Evolutionary conservation across 2,113 vertebrate genomes (phyloP).

Genomic region (Manacus vitellinus): DNA sequence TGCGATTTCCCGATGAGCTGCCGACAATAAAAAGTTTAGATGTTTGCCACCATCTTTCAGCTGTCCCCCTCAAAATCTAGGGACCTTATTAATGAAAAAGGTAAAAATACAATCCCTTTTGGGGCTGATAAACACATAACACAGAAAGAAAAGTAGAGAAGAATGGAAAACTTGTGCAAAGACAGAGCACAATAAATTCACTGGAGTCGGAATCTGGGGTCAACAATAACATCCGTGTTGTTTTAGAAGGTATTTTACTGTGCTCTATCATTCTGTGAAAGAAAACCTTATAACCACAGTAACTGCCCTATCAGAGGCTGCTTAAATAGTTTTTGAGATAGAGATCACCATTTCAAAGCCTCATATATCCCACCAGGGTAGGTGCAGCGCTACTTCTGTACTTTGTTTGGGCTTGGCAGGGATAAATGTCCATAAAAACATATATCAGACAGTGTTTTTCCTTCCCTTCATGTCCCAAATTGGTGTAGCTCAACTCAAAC

Average conservation of each 20-base stretch:
- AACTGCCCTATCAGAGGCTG: conserved; percentile 41
- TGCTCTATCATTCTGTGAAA: conserved; percentile 23
- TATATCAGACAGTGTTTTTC: background rate
- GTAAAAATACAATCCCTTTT: background rate
- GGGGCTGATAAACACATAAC: background rate
- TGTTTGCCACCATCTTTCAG: background rate
- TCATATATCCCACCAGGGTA: conserved; percentile 36
- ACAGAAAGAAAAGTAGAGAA: background rate
- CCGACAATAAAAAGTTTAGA: background rate
- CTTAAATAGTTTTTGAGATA: conserved; percentile 69
- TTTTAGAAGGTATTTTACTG: conserved; percentile 42
- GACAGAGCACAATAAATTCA: conserved; percentile 2
- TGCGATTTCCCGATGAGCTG: background rate
- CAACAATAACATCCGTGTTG: conserved; percentile 35
- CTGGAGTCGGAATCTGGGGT: background rate
- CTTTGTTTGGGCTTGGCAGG: background rate
- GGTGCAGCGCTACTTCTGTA: background rate
- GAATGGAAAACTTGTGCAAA: background rate
- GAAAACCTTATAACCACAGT: conserved; percentile 45
- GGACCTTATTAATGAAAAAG: background rate
- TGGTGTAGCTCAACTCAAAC: background rate
- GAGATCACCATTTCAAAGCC: conserved; percentile 57
- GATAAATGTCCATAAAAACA: background rate
- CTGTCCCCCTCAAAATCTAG: background rate
- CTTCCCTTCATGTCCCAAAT: background rate